Conservation (phyloP, 2,797 vertebrate species). For the Megaceryle alcyon region DNA sequence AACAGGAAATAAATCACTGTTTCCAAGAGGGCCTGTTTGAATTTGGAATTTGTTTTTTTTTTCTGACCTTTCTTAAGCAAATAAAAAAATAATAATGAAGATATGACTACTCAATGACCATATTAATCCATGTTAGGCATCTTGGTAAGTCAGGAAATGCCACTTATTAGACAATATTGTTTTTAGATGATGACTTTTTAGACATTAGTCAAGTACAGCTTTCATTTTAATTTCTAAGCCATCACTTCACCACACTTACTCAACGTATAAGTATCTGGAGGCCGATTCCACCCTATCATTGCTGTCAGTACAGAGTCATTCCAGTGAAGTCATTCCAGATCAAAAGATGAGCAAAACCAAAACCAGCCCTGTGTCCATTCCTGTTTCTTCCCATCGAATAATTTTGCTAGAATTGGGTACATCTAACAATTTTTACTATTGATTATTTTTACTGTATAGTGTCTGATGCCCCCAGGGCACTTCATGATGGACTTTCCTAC, state of each 20-base stretch:
- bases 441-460: background rate
- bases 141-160: background rate
- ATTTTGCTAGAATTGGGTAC: background rate
- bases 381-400: background rate
- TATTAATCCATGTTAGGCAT: background rate
- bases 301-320: background rate
- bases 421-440: background rate
- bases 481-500: background rate
- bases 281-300: background rate
- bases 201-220: background rate
- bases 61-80: background rate
- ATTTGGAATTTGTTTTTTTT: background rate
- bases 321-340: background rate
- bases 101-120: background rate
- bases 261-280: background rate
- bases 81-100: background rate
- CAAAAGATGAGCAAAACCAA: background rate
- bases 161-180: background rate
- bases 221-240: background rate
- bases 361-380: background rate
- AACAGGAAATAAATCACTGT: background rate
- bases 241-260: background rate
- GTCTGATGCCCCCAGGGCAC: too few relatives aligned
- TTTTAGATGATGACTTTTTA: background rate
- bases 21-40: background rate